These are phyloP conservation scores for Pelvicachromis taeniatus DNA, from an alignment of 2,113 vertebrate genomes.

Conservation along the genomic window DNA sequence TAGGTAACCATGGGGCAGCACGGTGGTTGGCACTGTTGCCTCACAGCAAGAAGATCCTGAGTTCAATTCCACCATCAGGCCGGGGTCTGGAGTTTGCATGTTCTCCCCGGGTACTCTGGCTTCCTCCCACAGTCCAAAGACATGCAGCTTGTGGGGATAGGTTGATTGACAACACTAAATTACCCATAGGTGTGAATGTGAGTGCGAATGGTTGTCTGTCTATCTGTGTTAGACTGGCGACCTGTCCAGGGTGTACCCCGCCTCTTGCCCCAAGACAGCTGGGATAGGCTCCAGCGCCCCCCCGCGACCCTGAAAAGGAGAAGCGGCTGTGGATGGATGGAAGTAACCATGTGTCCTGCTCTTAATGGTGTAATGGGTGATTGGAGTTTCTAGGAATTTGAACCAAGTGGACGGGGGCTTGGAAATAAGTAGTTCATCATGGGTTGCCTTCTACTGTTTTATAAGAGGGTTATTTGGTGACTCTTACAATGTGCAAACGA, in stretches of 20 bases:
- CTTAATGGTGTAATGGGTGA: background rate
- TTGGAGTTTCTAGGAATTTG: background rate
- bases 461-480: too few species aligned
- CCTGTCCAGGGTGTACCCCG: background rate
- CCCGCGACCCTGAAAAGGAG: background rate
- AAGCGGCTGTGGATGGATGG: rapidly evolving
- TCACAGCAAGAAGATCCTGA: too few species aligned
- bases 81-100: too few species aligned
- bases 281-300: rapidly evolving
- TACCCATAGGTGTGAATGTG: too few species aligned
- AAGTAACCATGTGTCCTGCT: background rate
- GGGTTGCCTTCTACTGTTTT: too few species aligned
- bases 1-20: too few species aligned
- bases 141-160: too few species aligned
- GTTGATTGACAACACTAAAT: too few species aligned
- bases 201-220: rapidly evolving
- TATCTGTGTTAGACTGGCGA: rapidly evolving
- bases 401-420: background rate
- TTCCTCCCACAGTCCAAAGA: too few species aligned
- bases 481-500: background rate
- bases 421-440: background rate
- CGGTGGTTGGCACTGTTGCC: too few species aligned
- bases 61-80: too few species aligned
- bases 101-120: too few species aligned
- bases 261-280: rapidly evolving